phyloP scores from a whole-genome alignment of 2,797 vertebrate genomes.

The Arremon brunneinucha region DNA sequence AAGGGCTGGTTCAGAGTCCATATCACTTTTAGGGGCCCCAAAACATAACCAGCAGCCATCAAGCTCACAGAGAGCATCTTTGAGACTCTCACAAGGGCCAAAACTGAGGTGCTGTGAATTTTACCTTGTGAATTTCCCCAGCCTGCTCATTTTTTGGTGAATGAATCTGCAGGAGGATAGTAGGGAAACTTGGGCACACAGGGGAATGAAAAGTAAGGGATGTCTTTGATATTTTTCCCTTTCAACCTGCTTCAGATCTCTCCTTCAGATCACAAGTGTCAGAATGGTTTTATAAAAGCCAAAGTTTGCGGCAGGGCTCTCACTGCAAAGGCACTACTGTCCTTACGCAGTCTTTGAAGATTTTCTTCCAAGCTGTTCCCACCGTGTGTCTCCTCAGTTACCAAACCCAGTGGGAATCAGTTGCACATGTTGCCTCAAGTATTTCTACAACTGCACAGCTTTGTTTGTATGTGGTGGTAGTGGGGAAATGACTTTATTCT shows the following conservation, averaged over 20 bases:
- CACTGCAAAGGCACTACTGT: neutral
- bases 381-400: neutral
- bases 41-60: neutral
- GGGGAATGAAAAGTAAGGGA: neutral
- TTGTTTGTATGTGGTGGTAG: conserved; percentile 35
- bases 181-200: neutral
- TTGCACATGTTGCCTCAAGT: conserved; percentile 7
- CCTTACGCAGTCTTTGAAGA: neutral
- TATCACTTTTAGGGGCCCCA: neutral
- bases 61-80: neutral
- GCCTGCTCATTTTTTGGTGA: neutral
- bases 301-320: neutral
- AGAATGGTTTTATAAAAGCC: neutral
- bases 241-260: neutral
- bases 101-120: neutral
- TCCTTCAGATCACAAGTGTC: neutral
- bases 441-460: conserved; percentile 28
- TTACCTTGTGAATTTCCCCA: neutral
- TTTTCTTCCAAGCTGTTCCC: conserved; percentile 26
- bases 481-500: conserved; percentile 44
- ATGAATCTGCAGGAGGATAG: neutral
- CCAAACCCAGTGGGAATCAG: conserved; percentile 6
- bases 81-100: neutral
- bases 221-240: neutral
- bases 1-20: neutral